Conservation (phyloP, 2,113 vertebrate species). For the Pterocles orientalis region DNA sequence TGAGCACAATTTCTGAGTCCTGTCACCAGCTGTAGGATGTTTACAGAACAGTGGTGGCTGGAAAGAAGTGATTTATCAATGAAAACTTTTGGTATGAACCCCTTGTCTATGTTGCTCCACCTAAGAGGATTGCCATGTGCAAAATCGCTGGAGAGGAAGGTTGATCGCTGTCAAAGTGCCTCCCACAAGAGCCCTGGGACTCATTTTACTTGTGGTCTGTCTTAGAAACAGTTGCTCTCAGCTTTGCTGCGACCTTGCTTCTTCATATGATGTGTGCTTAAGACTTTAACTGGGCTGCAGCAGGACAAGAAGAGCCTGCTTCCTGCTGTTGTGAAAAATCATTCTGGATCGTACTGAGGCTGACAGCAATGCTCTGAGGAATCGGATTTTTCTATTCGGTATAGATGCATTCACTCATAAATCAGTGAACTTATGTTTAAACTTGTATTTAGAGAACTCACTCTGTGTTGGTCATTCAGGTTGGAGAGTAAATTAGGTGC, state of each 20-base stretch:
- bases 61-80: not conserved
- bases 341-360: not conserved
- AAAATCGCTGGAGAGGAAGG: not conserved
- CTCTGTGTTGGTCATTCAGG: not conserved
- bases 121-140: not conserved
- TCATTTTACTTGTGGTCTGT: not conserved
- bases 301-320: not conserved
- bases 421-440: not conserved
- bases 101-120: fast-evolving
- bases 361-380: not conserved
- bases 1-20: not conserved
- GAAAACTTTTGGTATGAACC: not conserved
- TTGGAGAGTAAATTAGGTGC: not conserved
- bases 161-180: not conserved
- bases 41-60: not conserved
- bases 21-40: not conserved
- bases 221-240: not conserved
- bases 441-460: not conserved
- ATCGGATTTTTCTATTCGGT: not conserved
- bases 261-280: not conserved
- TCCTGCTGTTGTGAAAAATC: not conserved
- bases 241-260: not conserved
- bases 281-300: not conserved
- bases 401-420: not conserved
- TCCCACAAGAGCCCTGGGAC: not conserved